Conservation (phyloP, 2,113 vertebrate species). For the Ailurus styani region DNA sequence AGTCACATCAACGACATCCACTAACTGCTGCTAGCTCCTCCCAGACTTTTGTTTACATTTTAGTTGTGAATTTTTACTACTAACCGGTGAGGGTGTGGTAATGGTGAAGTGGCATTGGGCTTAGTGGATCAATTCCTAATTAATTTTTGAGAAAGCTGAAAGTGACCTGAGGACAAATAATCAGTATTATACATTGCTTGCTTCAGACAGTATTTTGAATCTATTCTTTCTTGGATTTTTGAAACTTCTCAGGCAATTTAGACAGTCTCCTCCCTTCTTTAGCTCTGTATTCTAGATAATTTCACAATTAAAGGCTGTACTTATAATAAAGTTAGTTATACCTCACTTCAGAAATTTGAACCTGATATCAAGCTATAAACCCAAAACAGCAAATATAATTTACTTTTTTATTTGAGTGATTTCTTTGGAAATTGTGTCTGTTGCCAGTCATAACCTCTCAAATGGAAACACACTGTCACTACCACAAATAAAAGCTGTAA, state of each 20-base stretch:
- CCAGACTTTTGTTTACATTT: background rate
- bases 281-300: background rate
- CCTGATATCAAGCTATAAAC: background rate
- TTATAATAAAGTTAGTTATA: background rate
- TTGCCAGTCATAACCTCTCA: background rate
- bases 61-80: background rate
- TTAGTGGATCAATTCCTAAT: background rate
- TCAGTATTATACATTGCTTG: background rate
- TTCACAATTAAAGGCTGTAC: background rate
- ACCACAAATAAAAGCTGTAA: background rate
- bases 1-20: background rate
- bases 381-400: background rate
- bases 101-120: background rate
- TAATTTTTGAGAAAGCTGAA: background rate
- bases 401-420: background rate
- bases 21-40: background rate
- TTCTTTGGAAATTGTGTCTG: background rate
- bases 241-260: background rate
- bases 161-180: background rate
- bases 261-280: background rate
- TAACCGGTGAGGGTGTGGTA: background rate
- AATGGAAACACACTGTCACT: background rate
- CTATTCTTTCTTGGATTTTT: background rate
- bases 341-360: background rate
- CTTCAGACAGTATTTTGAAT: background rate